phyloP scores from a whole-genome alignment of 2,113 vertebrate genomes.

The Lophochroa leadbeateri region DNA sequence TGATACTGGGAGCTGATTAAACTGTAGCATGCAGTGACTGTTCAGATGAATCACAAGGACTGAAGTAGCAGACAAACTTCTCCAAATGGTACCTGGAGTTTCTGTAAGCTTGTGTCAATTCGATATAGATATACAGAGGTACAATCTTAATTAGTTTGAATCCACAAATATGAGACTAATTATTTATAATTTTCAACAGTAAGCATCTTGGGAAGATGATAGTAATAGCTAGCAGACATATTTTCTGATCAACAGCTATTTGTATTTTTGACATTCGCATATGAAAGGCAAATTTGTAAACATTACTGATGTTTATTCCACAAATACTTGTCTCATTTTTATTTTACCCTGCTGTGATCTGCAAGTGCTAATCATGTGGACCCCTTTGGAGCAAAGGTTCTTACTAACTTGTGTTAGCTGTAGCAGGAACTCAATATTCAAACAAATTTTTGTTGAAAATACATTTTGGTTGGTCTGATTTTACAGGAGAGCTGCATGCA shows the following conservation, averaged over 20 bases:
- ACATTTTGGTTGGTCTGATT: neutral
- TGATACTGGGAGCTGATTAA: neutral
- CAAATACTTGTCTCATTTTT: conserved; percentile 4
- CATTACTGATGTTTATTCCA: neutral
- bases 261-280: neutral
- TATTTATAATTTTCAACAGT: neutral
- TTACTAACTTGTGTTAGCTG: neutral
- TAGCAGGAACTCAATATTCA: neutral
- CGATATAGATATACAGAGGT: neutral
- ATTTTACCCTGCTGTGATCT: neutral
- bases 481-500: neutral
- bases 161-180: neutral
- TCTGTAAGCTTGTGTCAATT: neutral
- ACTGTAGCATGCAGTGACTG: neutral
- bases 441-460: neutral
- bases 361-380: neutral
- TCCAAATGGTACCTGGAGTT: neutral
- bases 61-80: neutral
- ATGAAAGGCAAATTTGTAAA: conserved; percentile 25
- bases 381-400: neutral
- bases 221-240: neutral
- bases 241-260: neutral
- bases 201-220: neutral
- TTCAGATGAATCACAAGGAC: neutral
- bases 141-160: neutral